Base-by-base conservation (phyloP, 2,113 vertebrate species). In the Megaptera novaeangliae region DNA sequence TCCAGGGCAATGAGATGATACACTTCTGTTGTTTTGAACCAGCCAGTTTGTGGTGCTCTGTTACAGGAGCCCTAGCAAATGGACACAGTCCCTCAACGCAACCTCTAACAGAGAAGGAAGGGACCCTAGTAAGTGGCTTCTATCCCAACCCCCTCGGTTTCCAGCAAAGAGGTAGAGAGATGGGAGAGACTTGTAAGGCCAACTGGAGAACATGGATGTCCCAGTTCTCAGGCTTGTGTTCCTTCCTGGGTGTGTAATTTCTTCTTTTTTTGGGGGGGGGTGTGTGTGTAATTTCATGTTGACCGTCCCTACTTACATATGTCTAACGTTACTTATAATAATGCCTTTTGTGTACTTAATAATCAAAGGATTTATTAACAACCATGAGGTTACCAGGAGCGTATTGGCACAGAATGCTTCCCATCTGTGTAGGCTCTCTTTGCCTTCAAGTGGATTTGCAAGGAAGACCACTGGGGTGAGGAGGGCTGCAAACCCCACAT, bases 121-220 rank as follows among this genome's bases (percentile, higher is more conserved):
- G 39, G 66, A 21, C 14, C 27, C 39, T 36, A 14, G 39, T 31
- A 1, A 34, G 27, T 17, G 46, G 64, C 41, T 88, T 61, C 46
- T 11, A 3, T 3, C 15, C 52, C 31, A 5, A 8, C 1, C 9
- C 3, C n/a, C 17, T 91, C 0, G 0, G n/a, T 59, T 80, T n/a
- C 49, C 52, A 61, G 52, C 18, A 46, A 15, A 2, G 11, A 46
- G 64, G 23, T 20, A 44, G 4, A 34, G 63, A 83, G 64, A 44
- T 1, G 7, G 8, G 46, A 15, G 84, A 66, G 14, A n/a, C 57
- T 25, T 3, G 15, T 6, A 17, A 72, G 41, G n/a, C 23, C n/a
- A 7, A 29, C 7, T 29, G 85, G 68, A 80, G 57, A 59, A 8
- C 7, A 55, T 57, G 31, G 12, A 20, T 23, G 12, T 23, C 55